A percentile compares a stretch with the other conserved stretches of the same genome.
These are phyloP conservation scores for Leptocoma aspasia DNA, from an alignment of 2,113 vertebrate species.

Conservation along the genomic window DNA sequence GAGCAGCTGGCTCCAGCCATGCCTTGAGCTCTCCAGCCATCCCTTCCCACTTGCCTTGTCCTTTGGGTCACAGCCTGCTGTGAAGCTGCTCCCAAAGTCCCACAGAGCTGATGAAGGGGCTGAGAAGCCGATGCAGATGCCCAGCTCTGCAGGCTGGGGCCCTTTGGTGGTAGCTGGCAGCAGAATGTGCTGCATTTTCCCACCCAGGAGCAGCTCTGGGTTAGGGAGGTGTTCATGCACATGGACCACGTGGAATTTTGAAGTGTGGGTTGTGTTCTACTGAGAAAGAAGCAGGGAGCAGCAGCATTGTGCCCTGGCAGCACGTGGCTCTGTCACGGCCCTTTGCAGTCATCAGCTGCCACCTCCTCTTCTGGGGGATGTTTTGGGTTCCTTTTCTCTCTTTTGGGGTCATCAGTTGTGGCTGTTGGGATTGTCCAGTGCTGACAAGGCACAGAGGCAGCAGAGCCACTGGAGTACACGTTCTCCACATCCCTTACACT, in stretches of 20 bases:
- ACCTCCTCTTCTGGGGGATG: fast-evolving
- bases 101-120: not conserved
- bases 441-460: not conserved
- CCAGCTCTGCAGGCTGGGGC: not conserved
- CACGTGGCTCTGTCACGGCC: fast-evolving
- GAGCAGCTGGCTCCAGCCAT: fast-evolving
- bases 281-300: not conserved
- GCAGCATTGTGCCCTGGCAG: not conserved
- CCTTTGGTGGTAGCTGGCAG: not conserved
- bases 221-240: fast-evolving
- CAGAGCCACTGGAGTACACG: fast-evolving
- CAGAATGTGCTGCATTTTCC: fast-evolving
- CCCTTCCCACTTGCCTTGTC: not conserved
- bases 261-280: fast-evolving
- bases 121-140: not conserved
- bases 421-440: no score
- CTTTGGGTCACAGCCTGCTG: fast-evolving
- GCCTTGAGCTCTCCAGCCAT: not conserved
- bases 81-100: not conserved
- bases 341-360: not conserved
- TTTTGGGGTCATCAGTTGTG: not conserved
- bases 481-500: no score
- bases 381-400: not conserved
- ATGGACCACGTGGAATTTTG: fast-evolving
- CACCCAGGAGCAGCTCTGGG: not conserved